Base-by-base conservation (phyloP, 2,888 invertebrate species). In the Bombylius major region DNA sequence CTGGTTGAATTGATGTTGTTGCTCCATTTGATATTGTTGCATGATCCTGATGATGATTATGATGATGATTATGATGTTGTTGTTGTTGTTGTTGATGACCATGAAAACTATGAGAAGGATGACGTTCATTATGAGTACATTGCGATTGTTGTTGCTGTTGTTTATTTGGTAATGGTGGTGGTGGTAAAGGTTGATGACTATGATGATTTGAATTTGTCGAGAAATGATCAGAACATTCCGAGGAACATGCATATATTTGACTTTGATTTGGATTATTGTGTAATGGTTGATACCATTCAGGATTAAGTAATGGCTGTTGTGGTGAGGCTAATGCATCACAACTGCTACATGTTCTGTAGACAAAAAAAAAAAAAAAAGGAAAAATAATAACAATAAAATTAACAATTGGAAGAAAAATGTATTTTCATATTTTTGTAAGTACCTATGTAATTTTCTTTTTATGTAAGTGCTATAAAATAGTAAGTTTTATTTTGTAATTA, bases 161-260 rank as follows among this genome's bases (percentile, higher is more conserved):
- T 42, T 58, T 60, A 50, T 63, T 23, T 23, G 23, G 23, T 23
- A 23, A 23, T 11, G 7, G 8, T 39, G 39, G 9, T 9, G 39
- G 23, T 49, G 59, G 56, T 52, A 63, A 63, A 14, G 54, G 58
- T 46, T 64, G 63, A 50, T 62, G 59, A n/a, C 64, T 62, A 34
- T 72, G 69, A 62, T 70, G 68, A 48, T 69, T 67, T 56, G 62
- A 61, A 50, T 62, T 62, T 14, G 62, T 58, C 9, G 59, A 50
- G 33, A 63, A 60, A 63, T 72, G 69, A 61, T 75, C 75, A n/a
- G 75, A 74, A 56, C 75, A 74, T 62, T 74, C 74, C 56, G 74
- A 74, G 65, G 74, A 72, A 70, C 74, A 74, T 65, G 73, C 71
- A 62, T 74, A 74, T 62, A 75, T 72, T 61, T 62, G 65, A 59